Evolutionary conservation across 2,888 invertebrate species (phyloP).

Genomic region (Tachina grossa): DNA sequence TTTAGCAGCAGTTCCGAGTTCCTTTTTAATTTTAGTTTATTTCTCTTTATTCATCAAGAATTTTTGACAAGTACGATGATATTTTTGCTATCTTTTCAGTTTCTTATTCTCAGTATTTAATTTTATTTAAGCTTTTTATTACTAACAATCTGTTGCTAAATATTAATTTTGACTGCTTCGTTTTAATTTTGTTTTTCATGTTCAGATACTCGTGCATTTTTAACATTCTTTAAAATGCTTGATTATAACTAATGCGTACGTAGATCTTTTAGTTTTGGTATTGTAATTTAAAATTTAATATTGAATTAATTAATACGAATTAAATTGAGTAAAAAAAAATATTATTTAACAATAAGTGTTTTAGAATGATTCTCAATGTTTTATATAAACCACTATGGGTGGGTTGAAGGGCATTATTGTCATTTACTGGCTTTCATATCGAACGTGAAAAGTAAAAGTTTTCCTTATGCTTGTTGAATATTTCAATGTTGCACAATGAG

Average conservation of each 20-base stretch:
- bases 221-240: neutral
- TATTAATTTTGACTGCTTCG: neutral
- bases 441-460: no score
- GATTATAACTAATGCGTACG: neutral
- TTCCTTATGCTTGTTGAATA: no score
- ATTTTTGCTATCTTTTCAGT: slow-evolving; percentile 15
- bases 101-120: neutral
- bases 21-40: slow-evolving; percentile 18
- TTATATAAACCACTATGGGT: no score
- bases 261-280: no score
- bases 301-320: no score
- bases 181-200: neutral
- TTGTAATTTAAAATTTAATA: no score
- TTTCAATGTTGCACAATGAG: no score
- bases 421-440: no score
- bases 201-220: neutral
- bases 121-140: neutral
- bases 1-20: slow-evolving; percentile 21
- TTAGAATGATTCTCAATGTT: no score
- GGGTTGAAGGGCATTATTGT: no score
- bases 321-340: no score
- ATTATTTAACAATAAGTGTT: no score
- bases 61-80: slow-evolving; percentile 54
- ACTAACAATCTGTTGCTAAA: neutral
- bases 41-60: neutral